phyloP scores from a whole-genome alignment of 2,888 invertebrate species.

The Acleris laterana region DNA sequence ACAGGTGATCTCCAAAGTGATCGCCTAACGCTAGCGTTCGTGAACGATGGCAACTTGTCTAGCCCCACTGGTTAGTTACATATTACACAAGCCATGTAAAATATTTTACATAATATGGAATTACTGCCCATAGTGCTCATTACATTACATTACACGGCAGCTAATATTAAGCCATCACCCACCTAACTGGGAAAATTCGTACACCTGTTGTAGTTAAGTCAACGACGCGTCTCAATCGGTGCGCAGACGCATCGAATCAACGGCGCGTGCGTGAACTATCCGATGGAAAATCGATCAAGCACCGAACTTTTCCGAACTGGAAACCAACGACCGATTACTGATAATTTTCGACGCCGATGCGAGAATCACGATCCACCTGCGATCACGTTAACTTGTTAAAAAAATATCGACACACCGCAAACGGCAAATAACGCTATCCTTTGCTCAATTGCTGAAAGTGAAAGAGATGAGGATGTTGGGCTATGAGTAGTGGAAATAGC shows the following conservation, averaged over 20 bases:
- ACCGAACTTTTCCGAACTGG: constrained; percentile 65
- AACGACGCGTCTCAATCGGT: constrained; percentile 52
- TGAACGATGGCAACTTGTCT: no score
- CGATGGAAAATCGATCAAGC: constrained; percentile 79
- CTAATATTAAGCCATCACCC: background rate
- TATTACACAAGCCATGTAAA: no score
- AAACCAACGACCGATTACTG: constrained; percentile 75
- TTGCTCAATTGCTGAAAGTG: constrained; percentile 1
- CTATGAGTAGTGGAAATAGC: constrained; percentile 51
- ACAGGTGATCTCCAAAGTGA: no score
- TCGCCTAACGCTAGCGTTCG: no score
- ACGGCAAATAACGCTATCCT: constrained; percentile 20
- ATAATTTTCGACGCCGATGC: constrained; percentile 69
- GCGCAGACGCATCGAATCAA: constrained; percentile 63
- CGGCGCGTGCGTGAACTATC: constrained; percentile 80
- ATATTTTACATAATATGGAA: no score
- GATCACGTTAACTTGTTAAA: constrained; percentile 48
- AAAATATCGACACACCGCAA: constrained; percentile 4
- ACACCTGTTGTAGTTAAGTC: constrained; percentile 3
- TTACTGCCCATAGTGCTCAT: no score
- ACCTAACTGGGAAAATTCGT: background rate
- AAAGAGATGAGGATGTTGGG: constrained; percentile 16
- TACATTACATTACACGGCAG: no score
- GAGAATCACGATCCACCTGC: constrained; percentile 78
- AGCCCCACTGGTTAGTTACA: no score